These are phyloP conservation scores for Platyura marginata DNA, from an alignment of 1,140 invertebrate species.

Conservation along the genomic window DNA sequence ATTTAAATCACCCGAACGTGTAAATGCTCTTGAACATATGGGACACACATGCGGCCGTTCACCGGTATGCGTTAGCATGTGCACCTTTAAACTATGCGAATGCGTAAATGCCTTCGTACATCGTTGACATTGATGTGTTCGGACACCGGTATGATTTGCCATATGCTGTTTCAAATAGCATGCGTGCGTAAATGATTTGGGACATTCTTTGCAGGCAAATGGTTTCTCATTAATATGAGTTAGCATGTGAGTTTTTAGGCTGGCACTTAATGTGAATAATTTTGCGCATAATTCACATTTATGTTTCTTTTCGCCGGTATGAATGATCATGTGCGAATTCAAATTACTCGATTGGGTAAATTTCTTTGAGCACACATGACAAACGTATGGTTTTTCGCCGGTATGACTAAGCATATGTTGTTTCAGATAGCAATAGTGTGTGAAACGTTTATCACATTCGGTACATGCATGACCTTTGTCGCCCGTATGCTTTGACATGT, in stretches of 20 bases:
- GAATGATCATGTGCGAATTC: conserved; percentile 21
- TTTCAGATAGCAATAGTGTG: conserved; percentile 17
- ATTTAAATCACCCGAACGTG: no score
- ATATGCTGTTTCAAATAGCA: no score
- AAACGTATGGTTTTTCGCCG: conserved; percentile 42
- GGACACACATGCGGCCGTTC: no score
- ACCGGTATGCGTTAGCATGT: no score
- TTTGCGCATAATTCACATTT: neutral
- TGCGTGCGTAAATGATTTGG: no score
- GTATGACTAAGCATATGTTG: conserved; percentile 40
- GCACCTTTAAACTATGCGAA: no score
- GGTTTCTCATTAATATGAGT: conserved; percentile 55
- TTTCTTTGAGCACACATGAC: conserved; percentile 36
- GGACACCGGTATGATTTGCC: no score
- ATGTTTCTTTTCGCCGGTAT: conserved; percentile 40
- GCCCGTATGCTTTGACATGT: conserved; percentile 39
- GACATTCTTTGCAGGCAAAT: conserved; percentile 37
- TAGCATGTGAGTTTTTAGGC: conserved; percentile 23
- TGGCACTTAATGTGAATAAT: neutral
- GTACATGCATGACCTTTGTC: conserved; percentile 37
- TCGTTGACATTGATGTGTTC: no score
- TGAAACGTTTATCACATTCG: conserved; percentile 27
- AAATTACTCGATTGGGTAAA: conserved; percentile 31
- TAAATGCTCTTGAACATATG: no score
- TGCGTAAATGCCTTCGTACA: no score